A percentile compares a stretch with the other conserved stretches of the same genome.
These are phyloP conservation scores for Sceloporus tristichus DNA, from an alignment of 2,113 vertebrate genomes.

Conservation along the genomic window DNA sequence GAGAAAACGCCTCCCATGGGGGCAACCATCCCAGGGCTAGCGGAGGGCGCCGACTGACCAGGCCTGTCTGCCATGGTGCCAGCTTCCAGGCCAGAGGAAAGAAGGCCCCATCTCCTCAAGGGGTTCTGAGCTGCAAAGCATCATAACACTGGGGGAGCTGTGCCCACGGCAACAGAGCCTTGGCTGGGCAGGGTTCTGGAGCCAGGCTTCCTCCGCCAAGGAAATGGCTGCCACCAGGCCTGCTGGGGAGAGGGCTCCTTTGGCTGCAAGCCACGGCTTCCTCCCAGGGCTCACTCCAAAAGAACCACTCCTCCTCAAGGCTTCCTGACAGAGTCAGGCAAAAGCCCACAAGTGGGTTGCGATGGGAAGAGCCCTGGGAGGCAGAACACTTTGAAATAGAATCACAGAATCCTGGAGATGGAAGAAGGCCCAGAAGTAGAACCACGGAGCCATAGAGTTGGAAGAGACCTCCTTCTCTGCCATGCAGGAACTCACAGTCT, in stretches of 20 bases:
- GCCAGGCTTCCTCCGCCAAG: background rate
- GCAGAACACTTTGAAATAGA: no score
- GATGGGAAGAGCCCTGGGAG: no score
- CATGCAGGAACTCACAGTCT: no score
- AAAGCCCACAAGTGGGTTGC: no score
- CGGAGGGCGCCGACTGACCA: slow-evolving; percentile 44
- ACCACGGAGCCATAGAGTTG: no score
- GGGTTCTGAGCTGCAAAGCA: slow-evolving; percentile 38
- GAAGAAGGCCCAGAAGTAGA: no score
- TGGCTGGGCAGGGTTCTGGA: slow-evolving; percentile 55
- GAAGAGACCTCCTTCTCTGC: no score
- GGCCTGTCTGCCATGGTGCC: slow-evolving; percentile 46
- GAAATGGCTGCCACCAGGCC: no score
- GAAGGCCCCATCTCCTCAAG: slow-evolving; percentile 40
- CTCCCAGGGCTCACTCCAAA: background rate
- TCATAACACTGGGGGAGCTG: slow-evolving; percentile 58
- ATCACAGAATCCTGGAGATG: no score
- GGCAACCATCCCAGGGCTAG: slow-evolving; percentile 32
- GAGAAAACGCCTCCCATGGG: slow-evolving; percentile 41
- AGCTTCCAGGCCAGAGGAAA: slow-evolving; percentile 38
- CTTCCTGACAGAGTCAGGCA: no score
- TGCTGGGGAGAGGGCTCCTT: background rate
- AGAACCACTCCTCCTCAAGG: no score
- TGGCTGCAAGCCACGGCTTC: background rate
- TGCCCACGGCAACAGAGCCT: slow-evolving; percentile 58